phyloP scores from a whole-genome alignment of 2,797 vertebrate species.

The Tragelaphus oryx region DNA sequence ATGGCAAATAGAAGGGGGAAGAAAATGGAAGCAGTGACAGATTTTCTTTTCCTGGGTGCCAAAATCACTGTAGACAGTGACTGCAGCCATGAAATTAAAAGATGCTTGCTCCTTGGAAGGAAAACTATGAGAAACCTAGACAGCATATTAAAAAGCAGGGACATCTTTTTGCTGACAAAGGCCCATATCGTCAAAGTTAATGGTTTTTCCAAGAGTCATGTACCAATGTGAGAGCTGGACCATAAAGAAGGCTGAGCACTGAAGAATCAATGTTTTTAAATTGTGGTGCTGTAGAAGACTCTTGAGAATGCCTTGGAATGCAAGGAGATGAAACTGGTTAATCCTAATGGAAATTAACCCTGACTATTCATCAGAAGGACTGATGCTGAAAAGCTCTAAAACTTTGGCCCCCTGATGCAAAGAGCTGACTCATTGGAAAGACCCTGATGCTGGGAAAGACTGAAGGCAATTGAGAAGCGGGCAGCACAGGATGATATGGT shows the following conservation, averaged over 20 bases:
- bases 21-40: not conserved
- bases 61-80: not conserved
- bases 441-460: not conserved
- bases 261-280: not conserved
- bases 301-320: not conserved
- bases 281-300: not conserved
- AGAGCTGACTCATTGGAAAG: not conserved
- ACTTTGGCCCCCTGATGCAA: not conserved
- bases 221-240: not conserved
- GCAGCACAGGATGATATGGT: not conserved
- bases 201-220: not conserved
- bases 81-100: not conserved
- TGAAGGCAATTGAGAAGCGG: not conserved
- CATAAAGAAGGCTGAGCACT: not conserved
- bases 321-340: not conserved
- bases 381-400: not conserved
- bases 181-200: not conserved
- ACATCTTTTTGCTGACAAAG: not conserved
- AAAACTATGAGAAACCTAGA: not conserved
- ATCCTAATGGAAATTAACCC: not conserved
- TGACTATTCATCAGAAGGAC: not conserved
- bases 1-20: not conserved
- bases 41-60: not conserved
- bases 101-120: not conserved
- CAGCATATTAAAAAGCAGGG: not conserved